Conservation (phyloP, 2,797 vertebrate species). For the Galago senegalensis region DNA sequence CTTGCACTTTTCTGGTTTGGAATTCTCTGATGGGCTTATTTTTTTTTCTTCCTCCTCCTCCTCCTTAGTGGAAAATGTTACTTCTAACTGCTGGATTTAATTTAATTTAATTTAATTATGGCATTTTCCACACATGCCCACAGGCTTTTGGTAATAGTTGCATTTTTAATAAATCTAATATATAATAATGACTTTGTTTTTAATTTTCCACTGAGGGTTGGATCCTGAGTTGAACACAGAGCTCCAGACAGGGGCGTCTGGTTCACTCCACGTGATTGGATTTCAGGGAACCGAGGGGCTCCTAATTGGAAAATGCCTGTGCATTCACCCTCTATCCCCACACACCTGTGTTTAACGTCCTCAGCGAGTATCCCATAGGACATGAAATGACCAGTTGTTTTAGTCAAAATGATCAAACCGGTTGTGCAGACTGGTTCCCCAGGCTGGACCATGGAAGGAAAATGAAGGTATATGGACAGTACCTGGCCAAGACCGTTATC, state of each 20-base stretch:
- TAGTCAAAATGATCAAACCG: constrained; percentile 11
- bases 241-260: constrained; percentile 81
- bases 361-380: constrained; percentile 31
- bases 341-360: constrained; percentile 75
- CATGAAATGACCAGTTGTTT: constrained; percentile 35
- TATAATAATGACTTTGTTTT: constrained; percentile 88
- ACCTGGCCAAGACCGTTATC: neutral
- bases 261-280: constrained; percentile 43
- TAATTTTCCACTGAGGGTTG: constrained; percentile 86
- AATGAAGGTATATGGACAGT: neutral
- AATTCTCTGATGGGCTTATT: constrained; percentile 77
- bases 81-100: constrained; percentile 86
- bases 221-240: constrained; percentile 74
- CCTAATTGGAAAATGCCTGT: constrained; percentile 64
- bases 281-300: constrained; percentile 71
- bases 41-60: constrained; percentile 66
- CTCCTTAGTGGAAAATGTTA: constrained; percentile 86
- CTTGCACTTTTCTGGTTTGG: constrained; percentile 77
- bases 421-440: neutral
- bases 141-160: constrained; percentile 84
- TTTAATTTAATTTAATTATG: constrained; percentile 86
- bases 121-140: constrained; percentile 87
- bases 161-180: constrained; percentile 87
- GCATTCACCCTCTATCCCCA: neutral
- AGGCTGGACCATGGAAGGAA: neutral